Base-by-base conservation (phyloP, 2,113 vertebrate species). In the Maccullochella peelii region DNA sequence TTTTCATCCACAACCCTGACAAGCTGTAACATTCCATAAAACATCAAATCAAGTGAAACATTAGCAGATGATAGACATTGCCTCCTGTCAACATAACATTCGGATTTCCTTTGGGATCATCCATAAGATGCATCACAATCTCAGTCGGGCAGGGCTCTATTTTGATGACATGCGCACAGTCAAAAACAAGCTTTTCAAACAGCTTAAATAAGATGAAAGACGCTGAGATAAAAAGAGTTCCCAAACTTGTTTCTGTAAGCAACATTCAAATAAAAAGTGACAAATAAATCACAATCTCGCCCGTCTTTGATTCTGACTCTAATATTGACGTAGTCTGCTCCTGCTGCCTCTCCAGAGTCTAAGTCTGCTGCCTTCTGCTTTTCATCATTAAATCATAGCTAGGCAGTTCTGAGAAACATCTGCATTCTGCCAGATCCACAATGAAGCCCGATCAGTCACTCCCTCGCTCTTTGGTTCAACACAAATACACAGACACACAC, bases 371-470 rank as follows among this genome's bases (percentile, higher is more conserved):
- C 86, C 90, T 85, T 92, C 85, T 79, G 82, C 84, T 87, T 93
- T 93, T 91, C 88, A 93, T 91, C 88, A 92, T 91, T 89, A 91
- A 92, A 93, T 92, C 91, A 91, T 89, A 86, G 79, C 73, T 1
- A 52, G 80, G 72, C 73, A 82, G 59, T 87, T 90, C 80, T 89
- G 84, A 79, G 55, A 86, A 92, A 88, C 90, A 94, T 94, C 92
- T 94, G 90, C 91, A 91, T 92, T 88, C 83, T 89, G 92, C 82
- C 89, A 91, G 84, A 85, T 86, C 61, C 68, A 81, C 86, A 86
- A 83, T 73, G 81, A 79, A 74, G 74, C 82, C 71, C 79, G 30
- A 87, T 89, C 87, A 90, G 73, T 94, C 88, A 93, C 77, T 85
- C 62, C 52, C 68, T 77, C 65, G 52, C 85, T 72, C 75, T 79